Conservation (phyloP, 1,140 invertebrate genomes). For the Bombus cullumanus region DNA sequence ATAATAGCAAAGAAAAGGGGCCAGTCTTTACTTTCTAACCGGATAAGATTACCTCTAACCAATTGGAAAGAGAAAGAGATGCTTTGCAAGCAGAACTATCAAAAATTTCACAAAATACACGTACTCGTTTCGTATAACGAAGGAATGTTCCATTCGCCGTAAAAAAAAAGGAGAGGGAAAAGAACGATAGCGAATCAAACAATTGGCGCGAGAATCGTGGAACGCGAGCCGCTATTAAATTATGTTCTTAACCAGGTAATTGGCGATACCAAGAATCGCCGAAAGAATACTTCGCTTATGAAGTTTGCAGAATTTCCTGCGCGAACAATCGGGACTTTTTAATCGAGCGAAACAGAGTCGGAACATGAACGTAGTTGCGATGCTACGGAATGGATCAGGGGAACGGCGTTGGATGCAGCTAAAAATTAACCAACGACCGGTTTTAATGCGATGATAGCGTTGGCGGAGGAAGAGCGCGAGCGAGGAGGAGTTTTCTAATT, state of each 20-base stretch:
- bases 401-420: not conserved
- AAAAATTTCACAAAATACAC: not conserved
- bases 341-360: slow-evolving; percentile 29
- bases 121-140: not conserved
- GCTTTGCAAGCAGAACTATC: not conserved
- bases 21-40: rapidly evolving
- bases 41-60: not conserved
- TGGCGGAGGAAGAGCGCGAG: not conserved
- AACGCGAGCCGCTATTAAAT: slow-evolving; percentile 33
- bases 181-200: not conserved
- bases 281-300: not conserved
- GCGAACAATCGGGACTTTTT: slow-evolving; percentile 36
- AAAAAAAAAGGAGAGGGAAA: not conserved
- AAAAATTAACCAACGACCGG: slow-evolving; percentile 42
- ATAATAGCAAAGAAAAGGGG: not conserved
- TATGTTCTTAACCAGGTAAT: slow-evolving; percentile 10
- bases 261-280: slow-evolving; percentile 31
- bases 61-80: not conserved
- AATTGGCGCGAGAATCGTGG: not conserved
- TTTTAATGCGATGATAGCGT: slow-evolving; percentile 43
- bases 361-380: not conserved
- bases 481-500: slow-evolving; percentile 50
- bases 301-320: slow-evolving; percentile 24
- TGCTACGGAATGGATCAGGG: slow-evolving; percentile 28
- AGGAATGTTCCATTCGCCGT: not conserved